phyloP scores from a whole-genome alignment of 2,113 vertebrate species.

The Chionomys nivalis region DNA sequence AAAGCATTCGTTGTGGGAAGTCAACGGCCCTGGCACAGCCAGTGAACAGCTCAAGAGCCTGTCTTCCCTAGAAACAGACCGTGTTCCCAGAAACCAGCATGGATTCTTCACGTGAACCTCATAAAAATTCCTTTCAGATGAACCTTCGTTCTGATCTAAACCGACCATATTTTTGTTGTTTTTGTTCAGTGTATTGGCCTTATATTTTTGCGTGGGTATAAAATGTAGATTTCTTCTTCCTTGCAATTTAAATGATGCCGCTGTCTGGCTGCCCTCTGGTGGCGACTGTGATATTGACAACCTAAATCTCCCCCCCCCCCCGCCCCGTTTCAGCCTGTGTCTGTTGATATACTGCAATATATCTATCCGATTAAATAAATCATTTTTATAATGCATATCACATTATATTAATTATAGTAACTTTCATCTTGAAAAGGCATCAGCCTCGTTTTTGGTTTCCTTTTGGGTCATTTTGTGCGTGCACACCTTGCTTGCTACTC shows the following conservation, averaged over 20 bases:
- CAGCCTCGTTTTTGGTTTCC: neutral
- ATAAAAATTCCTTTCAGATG: neutral
- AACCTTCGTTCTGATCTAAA: constrained; percentile 12
- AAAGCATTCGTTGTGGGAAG: constrained; percentile 92
- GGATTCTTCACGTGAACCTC: neutral
- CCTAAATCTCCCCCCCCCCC: neutral
- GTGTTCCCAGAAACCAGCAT: neutral
- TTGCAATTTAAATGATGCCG: neutral
- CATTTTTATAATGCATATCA: neutral
- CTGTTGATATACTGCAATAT: neutral
- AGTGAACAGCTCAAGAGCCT: constrained; percentile 86
- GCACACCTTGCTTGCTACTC: neutral
- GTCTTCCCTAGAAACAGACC: constrained; percentile 74
- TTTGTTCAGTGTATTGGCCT: neutral
- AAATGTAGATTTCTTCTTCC: neutral
- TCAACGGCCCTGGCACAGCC: constrained; percentile 90
- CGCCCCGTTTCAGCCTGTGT: neutral
- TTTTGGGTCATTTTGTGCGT: neutral
- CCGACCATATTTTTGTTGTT: neutral
- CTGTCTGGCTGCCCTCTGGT: constrained; percentile 48
- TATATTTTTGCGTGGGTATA: constrained; percentile 2
- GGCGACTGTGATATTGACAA: neutral
- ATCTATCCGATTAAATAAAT: neutral
- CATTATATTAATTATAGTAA: neutral
- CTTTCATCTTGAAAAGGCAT: neutral